Evolutionary conservation across 1,140 invertebrate species (phyloP), one percentile per base, ranked within the genome.

Genomic region (Micrasema minimum): DNA sequence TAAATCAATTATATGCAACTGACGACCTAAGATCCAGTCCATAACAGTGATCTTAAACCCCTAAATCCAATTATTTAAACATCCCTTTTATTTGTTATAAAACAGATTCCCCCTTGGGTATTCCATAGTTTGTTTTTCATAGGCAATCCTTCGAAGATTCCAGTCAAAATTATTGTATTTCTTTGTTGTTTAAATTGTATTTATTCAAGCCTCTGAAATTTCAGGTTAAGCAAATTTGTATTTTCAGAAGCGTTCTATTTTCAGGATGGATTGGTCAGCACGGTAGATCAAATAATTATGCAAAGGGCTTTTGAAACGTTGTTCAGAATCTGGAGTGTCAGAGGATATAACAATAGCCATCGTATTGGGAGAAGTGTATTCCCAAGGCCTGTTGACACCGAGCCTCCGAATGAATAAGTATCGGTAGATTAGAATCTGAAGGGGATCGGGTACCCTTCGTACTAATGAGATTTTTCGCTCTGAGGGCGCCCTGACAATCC

Each of bases 391-490:
- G 55, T 38, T 59, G 55, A 59, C 37, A 59, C 16, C 37, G 55
- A 18, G 69, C 61, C 38, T 57, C 38, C 67, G 70, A 72, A 72
- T 72, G 70, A 67, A 67, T 67, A 72, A 67, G 65, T 72, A 72
- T 66, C 48, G 41, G 70, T 48, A 66, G 70, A 72, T 72, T 72
- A 72, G 53, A 66, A 72, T 72, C 64, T 72, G 43, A 38, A 57
- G 50, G 18, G 48, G 50, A 23, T n/a, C 41, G 9, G 66, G 16
- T 5, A 18, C 48, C 65, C 65, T 43, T 53, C 41, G 23, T 11
- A 46, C 69, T 71, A 71, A 71, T 71, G 70, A 72, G 65, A 67
- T 72, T 62, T 72, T 72, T 72, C 46, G 71, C 45, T 41, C 26
- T 4, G 64, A 61, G 45, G 53, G 45, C 10, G 31, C 9, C 14